Base-by-base conservation (phyloP, 1,140 invertebrate genomes). In the Diachasmimorpha longicaudata region DNA sequence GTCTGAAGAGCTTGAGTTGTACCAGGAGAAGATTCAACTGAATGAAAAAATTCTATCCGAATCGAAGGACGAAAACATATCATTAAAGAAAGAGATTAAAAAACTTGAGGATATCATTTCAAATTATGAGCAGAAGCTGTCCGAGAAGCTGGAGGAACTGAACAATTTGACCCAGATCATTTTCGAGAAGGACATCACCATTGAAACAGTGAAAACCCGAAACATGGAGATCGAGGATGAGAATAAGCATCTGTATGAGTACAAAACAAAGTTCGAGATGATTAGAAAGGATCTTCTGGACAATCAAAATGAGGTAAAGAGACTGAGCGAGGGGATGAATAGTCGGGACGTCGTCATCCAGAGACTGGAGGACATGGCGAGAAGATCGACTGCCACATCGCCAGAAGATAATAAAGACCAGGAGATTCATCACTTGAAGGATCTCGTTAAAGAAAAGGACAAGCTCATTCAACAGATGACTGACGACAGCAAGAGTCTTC, bases 1-100 rank as follows among this genome's bases (percentile, higher is more conserved):
- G 74, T 88, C 89, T 3, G 90, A 91, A 55, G 91, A 93, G 78
- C 79, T 93, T 10, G 83, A 91, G 72, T 83, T 90, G 68, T 86
- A 92, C 8, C 91, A 90, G 83, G 88, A 90, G 74, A 92, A 92
- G 77, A 90, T 92, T 48, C 82, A 90, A 23, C 83, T 90, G 31
- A 90, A 91, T 75, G 91, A 93, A 83, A 91, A 91, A 39, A 91
- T 93, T 85, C 88, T 92, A 21, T 82, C 90, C 58, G 90, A 91
- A 80, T 83, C 93, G n/a, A 89, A 90, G 9, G 89, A 88, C 81
- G 91, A 92, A 74, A 91, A 92, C 81, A 84, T 86, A 8, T 90
- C 86, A 68, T 76, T 92, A 21, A 89, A 89, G 14, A 86, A 87
- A 37, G 86, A 91, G 52, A 76, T 91, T 0, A 86, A 89, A 10